Evolutionary conservation across 2,797 vertebrate genomes (phyloP).

Genomic region (Danio aesculapii): DNA sequence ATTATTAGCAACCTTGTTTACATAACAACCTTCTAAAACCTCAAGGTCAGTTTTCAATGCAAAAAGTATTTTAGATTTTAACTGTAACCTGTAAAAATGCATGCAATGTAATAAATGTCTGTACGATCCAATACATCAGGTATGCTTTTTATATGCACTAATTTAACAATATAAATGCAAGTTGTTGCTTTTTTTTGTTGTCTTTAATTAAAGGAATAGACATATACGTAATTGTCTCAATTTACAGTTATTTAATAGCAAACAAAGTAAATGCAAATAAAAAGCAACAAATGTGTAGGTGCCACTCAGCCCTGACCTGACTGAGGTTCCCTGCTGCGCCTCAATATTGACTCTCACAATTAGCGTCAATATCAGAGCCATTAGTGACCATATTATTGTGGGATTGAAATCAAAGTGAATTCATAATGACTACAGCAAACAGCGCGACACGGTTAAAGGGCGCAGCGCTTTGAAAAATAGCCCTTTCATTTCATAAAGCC

Average conservation of each 20-base stretch:
- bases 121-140: neutral
- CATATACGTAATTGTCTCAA: neutral
- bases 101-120: neutral
- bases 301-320: constrained; percentile 6
- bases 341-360: constrained; percentile 88
- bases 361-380: constrained; percentile 88
- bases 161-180: neutral
- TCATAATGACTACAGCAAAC: constrained; percentile 84
- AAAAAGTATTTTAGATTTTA: neutral
- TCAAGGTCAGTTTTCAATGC: neutral
- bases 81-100: neutral
- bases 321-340: constrained; percentile 81
- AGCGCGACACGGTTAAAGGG: constrained; percentile 85
- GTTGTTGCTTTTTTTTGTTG: neutral
- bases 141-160: neutral
- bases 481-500: constrained; percentile 83
- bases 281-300: constrained; percentile 3
- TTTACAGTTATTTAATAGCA: neutral
- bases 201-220: neutral
- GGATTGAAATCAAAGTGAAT: constrained; percentile 86
- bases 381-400: constrained; percentile 91
- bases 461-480: constrained; percentile 89
- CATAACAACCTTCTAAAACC: too few relatives aligned
- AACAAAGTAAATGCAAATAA: constrained; percentile 21
- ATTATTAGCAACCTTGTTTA: neutral